Base-by-base conservation (phyloP, 1,140 invertebrate genomes). In the Radopholus similis region DNA sequence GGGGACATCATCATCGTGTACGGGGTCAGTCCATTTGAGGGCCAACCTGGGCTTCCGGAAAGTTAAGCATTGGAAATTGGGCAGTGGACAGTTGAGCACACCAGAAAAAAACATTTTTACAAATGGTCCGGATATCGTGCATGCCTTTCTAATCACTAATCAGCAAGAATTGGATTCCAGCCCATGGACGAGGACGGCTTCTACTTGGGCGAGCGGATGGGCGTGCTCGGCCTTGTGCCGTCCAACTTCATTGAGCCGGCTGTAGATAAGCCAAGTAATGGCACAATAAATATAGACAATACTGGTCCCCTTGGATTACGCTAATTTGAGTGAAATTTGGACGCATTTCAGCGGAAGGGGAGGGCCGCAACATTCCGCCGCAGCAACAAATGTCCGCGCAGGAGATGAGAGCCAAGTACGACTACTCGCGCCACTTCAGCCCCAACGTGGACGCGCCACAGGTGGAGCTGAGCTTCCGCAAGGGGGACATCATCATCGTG, bases 121-220 rank as follows among this genome's bases (percentile, higher is more conserved):
- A n/a, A n/a, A n/a, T n/a, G n/a, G n/a, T n/a, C n/a, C n/a, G n/a
- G n/a, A n/a, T n/a, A n/a, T n/a, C n/a, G n/a, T n/a, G n/a, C n/a
- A n/a, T n/a, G n/a, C n/a, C n/a, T n/a, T n/a, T n/a, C n/a, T n/a
- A n/a, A n/a, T n/a, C n/a, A n/a, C n/a, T n/a, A n/a, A n/a, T n/a
- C n/a, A n/a, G n/a, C n/a, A n/a, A n/a, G 42, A n/a, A 47, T 21
- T 5, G 13, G 26, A 32, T 21, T 62, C 21, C 26, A 62, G 58
- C 58, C 40, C 30, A 93, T 96, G 90, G 94, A 96, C 83, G 92
- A 95, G 83, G 94, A 97, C 83, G 94, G 94, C 47, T 97, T 97
- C 86, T 97, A 90, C 83, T 90, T 94, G 89, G 94, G 93, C 23
- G 82, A 84, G 70, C 87, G 95, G 30, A 90, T 93, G 70, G 92